Evolutionary conservation across 1,140 invertebrate genomes (phyloP), one percentile per base, ranked within the genome.

Genomic region (Pogonus chalceus): DNA sequence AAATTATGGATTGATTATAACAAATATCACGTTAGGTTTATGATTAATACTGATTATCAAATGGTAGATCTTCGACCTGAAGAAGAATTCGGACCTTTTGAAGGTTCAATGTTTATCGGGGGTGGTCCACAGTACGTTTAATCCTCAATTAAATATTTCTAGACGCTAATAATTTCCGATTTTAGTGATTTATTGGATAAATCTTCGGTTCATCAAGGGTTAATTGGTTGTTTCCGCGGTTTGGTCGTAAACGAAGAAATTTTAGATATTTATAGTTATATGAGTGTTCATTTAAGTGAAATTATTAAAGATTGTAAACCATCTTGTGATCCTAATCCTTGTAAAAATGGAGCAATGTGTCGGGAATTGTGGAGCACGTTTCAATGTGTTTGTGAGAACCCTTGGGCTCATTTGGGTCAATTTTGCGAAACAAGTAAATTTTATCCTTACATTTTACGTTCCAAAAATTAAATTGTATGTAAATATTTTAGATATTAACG

Each of bases 1-100:
- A 91, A 93, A 72, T 87, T 95, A 58, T 91, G 89, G 88, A 91
- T 92, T 56, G 89, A 92, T 72, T 92, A 91, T 64, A 93, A 95
- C 69, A 83, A 87, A 63, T 88, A 93, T 69, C 91, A 96, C 68
- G 90, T 96, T n/a, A 72, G 91, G 52, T 92, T 94, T 66, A 92
- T 90, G 82, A 84, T 95, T 51, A 94, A 94, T 65, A 87, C 84
- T 23, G 86, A 92, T 61, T 87, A 82, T 60, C 79, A 87, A 72
- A 92, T 92, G 87, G 81, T 90, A 2, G 85, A 92, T 73, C 71
- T 93, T 35, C 69, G 85, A 52, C 79, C 85, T 16, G 88, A 91
- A 66, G 87, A 93, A 64, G 85, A 91, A 62, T 92, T 93, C 66
- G 90, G 88, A 4, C 88, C 88, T 0, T 93, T 93, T 69, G 90